A percentile compares a stretch with the other conserved stretches of the same genome.
phyloP scores from a whole-genome alignment of 2,797 vertebrate genomes.

The Lates japonicus region DNA sequence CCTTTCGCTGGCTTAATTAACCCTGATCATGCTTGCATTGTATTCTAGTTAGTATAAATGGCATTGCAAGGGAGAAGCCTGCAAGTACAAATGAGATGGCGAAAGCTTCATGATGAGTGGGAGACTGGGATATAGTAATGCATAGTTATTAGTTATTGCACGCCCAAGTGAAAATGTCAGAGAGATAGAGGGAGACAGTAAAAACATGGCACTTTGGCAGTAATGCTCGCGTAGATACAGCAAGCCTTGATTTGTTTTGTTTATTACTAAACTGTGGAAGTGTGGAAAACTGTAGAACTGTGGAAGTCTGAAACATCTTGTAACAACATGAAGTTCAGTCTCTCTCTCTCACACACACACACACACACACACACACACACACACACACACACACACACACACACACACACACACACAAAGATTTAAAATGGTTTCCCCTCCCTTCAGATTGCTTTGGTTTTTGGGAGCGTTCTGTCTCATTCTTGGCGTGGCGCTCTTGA shows the following conservation, averaged over 20 bases:
- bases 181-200: constrained; percentile 1
- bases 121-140: constrained; percentile 17
- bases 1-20: constrained; percentile 70
- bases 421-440: constrained; percentile 20
- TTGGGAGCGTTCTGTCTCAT: constrained; percentile 26
- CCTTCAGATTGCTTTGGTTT: constrained; percentile 25
- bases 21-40: constrained; percentile 52
- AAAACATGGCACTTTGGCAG: constrained; percentile 10
- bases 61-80: constrained; percentile 35
- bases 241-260: constrained; percentile 4
- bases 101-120: constrained; percentile 37
- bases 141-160: constrained; percentile 36
- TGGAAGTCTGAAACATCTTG: constrained; percentile 13
- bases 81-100: constrained; percentile 46
- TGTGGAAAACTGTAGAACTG: too few species aligned
- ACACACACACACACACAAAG: constrained; percentile 3
- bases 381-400: neutral
- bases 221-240: neutral
- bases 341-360: neutral
- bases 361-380: constrained; percentile 5
- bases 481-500: constrained; percentile 65
- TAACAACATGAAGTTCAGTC: constrained; percentile 3
- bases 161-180: constrained; percentile 41
- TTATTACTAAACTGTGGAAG: neutral
- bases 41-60: constrained; percentile 54